These are phyloP conservation scores for Parauchenoglanis ngamensis DNA, from an alignment of 2,797 vertebrate genomes.

Conservation along the genomic window DNA sequence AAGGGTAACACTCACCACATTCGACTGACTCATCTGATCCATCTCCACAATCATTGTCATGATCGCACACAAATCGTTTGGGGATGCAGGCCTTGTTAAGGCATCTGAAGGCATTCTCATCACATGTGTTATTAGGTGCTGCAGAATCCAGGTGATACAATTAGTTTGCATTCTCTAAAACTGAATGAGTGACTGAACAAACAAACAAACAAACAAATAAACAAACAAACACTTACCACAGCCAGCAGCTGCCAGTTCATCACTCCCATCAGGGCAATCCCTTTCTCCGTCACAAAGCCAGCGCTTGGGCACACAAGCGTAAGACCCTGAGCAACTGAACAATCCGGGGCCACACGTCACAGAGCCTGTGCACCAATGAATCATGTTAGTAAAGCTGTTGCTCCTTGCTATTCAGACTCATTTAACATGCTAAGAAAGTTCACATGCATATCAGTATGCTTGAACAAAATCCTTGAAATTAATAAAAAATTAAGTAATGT, in stretches of 20 bases:
- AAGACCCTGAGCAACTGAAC: slow-evolving; percentile 92
- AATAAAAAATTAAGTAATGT: slow-evolving; percentile 48
- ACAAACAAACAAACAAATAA: background rate
- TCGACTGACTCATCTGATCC: slow-evolving; percentile 92
- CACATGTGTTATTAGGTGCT: slow-evolving; percentile 97
- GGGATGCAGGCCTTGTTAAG: slow-evolving; percentile 92
- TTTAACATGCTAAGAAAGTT: background rate
- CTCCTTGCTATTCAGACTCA: background rate
- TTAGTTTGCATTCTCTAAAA: slow-evolving; percentile 77
- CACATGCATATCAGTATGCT: background rate
- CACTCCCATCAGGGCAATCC: slow-evolving; percentile 94
- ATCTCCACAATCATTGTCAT: slow-evolving; percentile 95
- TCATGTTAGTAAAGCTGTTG: background rate
- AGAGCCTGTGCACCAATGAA: slow-evolving; percentile 73
- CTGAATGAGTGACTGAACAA: background rate
- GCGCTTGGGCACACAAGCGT: slow-evolving; percentile 89
- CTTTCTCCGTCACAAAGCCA: slow-evolving; percentile 98
- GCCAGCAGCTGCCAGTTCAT: slow-evolving; percentile 92
- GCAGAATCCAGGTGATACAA: slow-evolving; percentile 45
- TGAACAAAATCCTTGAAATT: background rate
- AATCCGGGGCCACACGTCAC: slow-evolving; percentile 90
- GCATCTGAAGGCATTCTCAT: slow-evolving; percentile 92
- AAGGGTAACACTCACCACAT: slow-evolving; percentile 83
- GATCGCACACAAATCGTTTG: slow-evolving; percentile 91
- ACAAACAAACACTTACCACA: slow-evolving; percentile 79